phyloP scores from a whole-genome alignment of 92 coral and sea anemone species.

The Scolanthus callimorphus region DNA sequence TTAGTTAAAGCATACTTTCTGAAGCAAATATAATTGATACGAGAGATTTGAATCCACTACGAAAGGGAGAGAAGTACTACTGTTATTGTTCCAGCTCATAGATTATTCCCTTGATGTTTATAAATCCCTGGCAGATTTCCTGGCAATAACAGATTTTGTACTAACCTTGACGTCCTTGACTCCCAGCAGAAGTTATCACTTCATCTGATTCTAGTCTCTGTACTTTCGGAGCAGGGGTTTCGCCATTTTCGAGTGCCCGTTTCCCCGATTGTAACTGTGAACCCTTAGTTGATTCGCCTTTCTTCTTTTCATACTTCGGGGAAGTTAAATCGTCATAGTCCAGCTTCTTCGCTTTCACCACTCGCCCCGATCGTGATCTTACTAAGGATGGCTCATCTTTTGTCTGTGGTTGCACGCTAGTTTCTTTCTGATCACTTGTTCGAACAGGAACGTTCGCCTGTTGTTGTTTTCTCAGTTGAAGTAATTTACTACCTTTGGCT shows the following conservation, averaged over 20 bases:
- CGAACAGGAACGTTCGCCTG: slow-evolving; percentile 15
- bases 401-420: background rate
- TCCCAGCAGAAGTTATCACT: slow-evolving; percentile 28
- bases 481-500: slow-evolving; percentile 81
- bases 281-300: background rate
- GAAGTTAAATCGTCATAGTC: slow-evolving; percentile 90
- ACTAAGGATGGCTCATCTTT: slow-evolving; percentile 36
- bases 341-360: slow-evolving; percentile 88
- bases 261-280: slow-evolving; percentile 27
- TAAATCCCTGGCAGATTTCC: too few relatives aligned
- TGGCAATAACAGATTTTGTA: too few relatives aligned
- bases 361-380: slow-evolving; percentile 97
- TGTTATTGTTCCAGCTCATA: too few relatives aligned
- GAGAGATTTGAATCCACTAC: too few relatives aligned
- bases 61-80: too few relatives aligned
- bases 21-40: too few relatives aligned
- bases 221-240: slow-evolving; percentile 48
- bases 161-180: slow-evolving; percentile 9
- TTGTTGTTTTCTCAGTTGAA: slow-evolving; percentile 59
- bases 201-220: slow-evolving; percentile 17
- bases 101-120: too few relatives aligned
- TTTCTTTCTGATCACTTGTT: slow-evolving; percentile 6
- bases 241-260: slow-evolving; percentile 66
- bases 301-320: slow-evolving; percentile 40
- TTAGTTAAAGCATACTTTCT: too few relatives aligned